Percentiles rank a stretch among this genome's conserved stretches.
Evolutionary conservation across 2,888 invertebrate genomes (phyloP).

Genomic region (Zygogramma bicolorata): DNA sequence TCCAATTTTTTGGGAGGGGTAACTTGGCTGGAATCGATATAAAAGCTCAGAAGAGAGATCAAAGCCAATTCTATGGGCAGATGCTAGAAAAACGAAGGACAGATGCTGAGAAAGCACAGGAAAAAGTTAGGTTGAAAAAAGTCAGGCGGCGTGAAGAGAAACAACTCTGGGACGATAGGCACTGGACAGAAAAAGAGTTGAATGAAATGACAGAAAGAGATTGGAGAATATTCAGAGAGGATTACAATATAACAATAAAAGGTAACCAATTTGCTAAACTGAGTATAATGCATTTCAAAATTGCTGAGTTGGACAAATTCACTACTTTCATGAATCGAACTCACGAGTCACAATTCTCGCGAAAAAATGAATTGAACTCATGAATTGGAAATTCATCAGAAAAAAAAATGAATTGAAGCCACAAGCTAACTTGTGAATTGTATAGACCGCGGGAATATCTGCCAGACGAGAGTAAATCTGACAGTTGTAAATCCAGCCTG

Average conservation of each 20-base stretch:
- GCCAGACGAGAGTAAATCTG: too few species aligned
- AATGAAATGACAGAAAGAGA: constrained; percentile 99
- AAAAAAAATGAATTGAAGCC: too few species aligned
- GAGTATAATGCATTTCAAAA: too few species aligned
- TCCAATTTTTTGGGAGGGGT: constrained; percentile 98
- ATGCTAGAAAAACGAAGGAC: constrained; percentile 94
- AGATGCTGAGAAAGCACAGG: constrained; percentile 96
- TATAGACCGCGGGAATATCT: too few species aligned
- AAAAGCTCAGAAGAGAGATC: constrained; percentile 94
- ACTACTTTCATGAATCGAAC: too few species aligned
- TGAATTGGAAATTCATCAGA: too few species aligned
- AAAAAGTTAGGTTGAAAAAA: constrained; percentile 91
- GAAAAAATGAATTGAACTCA: too few species aligned
- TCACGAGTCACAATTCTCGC: too few species aligned
- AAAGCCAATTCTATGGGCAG: constrained; percentile 97
- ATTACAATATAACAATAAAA: constrained; percentile 98
- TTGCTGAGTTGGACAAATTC: too few species aligned
- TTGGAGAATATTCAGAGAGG: constrained; percentile 99
- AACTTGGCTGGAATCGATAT: constrained; percentile 99
- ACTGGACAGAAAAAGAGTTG: constrained; percentile 96
- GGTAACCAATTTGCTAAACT: too few species aligned
- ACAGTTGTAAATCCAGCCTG: too few species aligned
- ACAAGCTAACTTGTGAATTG: too few species aligned
- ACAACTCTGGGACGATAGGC: constrained; percentile 98
- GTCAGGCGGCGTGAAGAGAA: constrained; percentile 96